A percentile compares a stretch with the other conserved stretches of the same genome.
Conservation (phyloP, 2,113 vertebrate species). For the Mesoclemmys tuberculata region DNA sequence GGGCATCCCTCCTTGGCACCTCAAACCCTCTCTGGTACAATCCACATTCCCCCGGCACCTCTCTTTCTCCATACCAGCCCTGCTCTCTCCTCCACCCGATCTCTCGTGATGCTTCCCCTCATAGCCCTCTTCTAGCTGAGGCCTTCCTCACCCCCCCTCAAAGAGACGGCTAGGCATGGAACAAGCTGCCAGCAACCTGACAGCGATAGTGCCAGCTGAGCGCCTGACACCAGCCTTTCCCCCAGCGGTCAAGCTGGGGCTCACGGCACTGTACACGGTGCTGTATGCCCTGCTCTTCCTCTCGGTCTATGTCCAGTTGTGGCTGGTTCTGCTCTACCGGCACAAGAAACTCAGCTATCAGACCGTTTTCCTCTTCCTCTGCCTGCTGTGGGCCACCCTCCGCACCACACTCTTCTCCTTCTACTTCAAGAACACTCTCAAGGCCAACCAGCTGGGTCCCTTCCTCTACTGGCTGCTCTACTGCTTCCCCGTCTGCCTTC, state of each 20-base stretch:
- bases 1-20: neutral
- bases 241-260: conserved; percentile 86
- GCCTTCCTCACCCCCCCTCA: neutral
- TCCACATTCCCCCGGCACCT: neutral
- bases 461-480: conserved; percentile 88
- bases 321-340: conserved; percentile 84
- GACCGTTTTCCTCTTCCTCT: conserved; percentile 88
- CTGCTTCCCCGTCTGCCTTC: conserved; percentile 89
- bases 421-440: conserved; percentile 84
- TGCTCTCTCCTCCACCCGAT: neutral
- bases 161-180: conserved; percentile 58
- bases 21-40: neutral
- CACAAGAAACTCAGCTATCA: conserved; percentile 91
- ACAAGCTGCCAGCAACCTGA: conserved; percentile 52
- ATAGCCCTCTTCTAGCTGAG: neutral
- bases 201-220: conserved; percentile 65
- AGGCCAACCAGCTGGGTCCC: conserved; percentile 84
- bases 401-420: conserved; percentile 90
- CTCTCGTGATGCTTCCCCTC: neutral
- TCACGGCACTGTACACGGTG: conserved; percentile 85
- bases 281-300: conserved; percentile 85
- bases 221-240: conserved; percentile 85
- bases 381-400: conserved; percentile 87
- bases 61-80: neutral
- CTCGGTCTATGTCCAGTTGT: conserved; percentile 87